Conservation (phyloP, 2,888 invertebrate genomes). For the Arrhopalites spinosus region DNA sequence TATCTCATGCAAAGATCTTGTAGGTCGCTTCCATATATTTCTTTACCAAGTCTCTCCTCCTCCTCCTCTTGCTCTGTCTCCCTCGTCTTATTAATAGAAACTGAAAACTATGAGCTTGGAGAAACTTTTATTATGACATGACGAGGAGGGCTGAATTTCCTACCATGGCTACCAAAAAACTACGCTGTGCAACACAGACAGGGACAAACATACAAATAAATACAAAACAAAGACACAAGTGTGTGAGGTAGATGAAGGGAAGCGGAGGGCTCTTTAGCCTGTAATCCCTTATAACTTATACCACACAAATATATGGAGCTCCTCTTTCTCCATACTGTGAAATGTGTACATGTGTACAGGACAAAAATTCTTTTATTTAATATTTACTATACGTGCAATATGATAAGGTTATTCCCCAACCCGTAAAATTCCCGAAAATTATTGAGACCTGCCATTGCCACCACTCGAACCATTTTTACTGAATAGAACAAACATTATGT, state of each 20-base stretch:
- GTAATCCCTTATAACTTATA: not conserved
- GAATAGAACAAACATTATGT: too few species aligned
- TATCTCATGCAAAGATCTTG: conserved; percentile 8
- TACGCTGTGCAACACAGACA: not conserved
- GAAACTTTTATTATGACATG: conserved; percentile 26
- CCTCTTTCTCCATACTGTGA: too few species aligned
- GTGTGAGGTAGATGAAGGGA: conserved; percentile 10
- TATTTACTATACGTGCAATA: conserved; percentile 11
- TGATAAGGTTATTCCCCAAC: conserved; percentile 26
- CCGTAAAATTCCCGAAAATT: conserved; percentile 45
- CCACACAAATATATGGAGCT: not conserved
- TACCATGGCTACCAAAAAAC: not conserved
- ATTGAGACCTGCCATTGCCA: too few species aligned
- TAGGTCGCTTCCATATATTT: too few species aligned
- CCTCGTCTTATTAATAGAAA: conserved; percentile 15
- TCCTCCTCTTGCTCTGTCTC: not conserved
- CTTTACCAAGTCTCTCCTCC: not conserved
- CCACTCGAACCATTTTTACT: too few species aligned
- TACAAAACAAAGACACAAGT: conserved; percentile 16
- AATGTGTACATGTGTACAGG: not conserved
- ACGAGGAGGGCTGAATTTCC: not conserved
- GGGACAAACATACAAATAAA: not conserved
- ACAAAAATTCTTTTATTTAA: conserved; percentile 9
- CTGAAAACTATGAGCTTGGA: not conserved
- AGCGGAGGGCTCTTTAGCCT: not conserved